Evolutionary conservation across 2,888 invertebrate genomes (phyloP).

Genomic region (Aleiodes testaceus): DNA sequence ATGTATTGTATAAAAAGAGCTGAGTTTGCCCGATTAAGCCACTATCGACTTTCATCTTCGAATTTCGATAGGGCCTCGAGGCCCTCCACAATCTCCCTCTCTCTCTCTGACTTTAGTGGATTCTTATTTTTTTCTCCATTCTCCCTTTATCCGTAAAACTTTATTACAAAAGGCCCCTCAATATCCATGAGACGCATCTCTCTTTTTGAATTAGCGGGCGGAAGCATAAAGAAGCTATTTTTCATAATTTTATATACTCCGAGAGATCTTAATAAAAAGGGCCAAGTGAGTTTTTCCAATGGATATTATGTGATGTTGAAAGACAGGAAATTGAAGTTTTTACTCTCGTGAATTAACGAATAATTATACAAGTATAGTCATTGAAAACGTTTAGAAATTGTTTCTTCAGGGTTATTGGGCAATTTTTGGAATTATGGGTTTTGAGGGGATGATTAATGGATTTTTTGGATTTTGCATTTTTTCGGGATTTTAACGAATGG

Average conservation of each 20-base stretch:
- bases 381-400: constrained; percentile 10
- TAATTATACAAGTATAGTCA: neutral
- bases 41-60: constrained; percentile 51
- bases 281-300: neutral
- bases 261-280: constrained; percentile 1
- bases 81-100: neutral
- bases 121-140: constrained; percentile 18
- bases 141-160: constrained; percentile 20
- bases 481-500: no score
- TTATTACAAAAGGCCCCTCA: constrained; percentile 36
- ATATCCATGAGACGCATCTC: constrained; percentile 37
- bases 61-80: constrained; percentile 43
- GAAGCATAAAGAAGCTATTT: constrained; percentile 44
- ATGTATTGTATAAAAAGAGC: constrained; percentile 12
- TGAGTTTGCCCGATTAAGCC: constrained; percentile 44
- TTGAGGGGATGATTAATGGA: neutral
- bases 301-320: constrained; percentile 5
- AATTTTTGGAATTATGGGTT: neutral
- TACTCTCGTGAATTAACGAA: neutral
- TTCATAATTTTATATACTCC: constrained; percentile 20
- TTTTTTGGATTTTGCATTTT: no score
- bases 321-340: constrained; percentile 33
- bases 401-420: neutral
- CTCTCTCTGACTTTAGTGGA: neutral
- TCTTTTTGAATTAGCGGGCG: constrained; percentile 47